Conservation (phyloP, 2,113 vertebrate genomes). For the Semnornis frantzii region DNA sequence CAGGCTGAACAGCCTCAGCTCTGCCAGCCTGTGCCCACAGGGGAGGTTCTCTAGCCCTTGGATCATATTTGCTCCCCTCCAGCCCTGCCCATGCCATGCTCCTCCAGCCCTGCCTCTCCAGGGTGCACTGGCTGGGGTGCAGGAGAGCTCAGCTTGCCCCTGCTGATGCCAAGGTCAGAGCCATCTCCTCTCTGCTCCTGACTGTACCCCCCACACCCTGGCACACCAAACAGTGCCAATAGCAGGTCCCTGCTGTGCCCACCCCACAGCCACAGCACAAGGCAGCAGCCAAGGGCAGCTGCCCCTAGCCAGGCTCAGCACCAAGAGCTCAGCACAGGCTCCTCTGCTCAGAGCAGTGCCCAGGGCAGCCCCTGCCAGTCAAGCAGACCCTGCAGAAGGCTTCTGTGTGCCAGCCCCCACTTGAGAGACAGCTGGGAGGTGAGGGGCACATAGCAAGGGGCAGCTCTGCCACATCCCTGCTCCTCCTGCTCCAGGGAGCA, state of each 20-base stretch:
- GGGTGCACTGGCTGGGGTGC: no score
- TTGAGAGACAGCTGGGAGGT: background rate
- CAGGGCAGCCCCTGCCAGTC: background rate
- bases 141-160: background rate
- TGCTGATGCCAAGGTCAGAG: background rate
- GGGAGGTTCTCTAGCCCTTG: no score
- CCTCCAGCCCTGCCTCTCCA: no score
- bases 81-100: no score
- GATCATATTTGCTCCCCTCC: no score
- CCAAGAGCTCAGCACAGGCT: background rate
- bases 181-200: background rate
- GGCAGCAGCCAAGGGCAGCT: background rate
- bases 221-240: accelerated
- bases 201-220: accelerated
- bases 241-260: background rate
- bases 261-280: background rate
- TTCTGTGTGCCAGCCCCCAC: background rate
- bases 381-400: background rate
- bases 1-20: no score
- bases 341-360: background rate
- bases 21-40: no score
- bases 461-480: background rate
- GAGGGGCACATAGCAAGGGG: accelerated
- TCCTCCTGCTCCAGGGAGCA: background rate
- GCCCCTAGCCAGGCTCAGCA: background rate